A percentile compares a stretch with the other conserved stretches of the same genome.
phyloP scores from a whole-genome alignment of 2,113 vertebrate genomes.

The Regulus satrapa region DNA sequence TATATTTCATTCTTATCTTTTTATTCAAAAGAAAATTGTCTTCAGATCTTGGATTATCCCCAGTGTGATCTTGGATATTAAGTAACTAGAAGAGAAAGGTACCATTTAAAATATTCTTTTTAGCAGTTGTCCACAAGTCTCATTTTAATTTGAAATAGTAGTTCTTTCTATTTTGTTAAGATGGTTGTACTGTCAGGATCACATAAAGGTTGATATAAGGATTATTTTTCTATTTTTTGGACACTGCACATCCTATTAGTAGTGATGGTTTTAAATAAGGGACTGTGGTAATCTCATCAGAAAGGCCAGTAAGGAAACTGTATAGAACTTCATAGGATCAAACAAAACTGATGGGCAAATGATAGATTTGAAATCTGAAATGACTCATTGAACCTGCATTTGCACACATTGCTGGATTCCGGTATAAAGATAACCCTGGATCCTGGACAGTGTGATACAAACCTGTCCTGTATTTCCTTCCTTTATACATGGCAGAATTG shows the following conservation, averaged over 20 bases:
- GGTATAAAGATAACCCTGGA: not conserved
- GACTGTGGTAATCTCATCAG: not conserved
- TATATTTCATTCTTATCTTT: slow-evolving; percentile 67
- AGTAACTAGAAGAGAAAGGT: slow-evolving; percentile 35
- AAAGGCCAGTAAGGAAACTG: not conserved
- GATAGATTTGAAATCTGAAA: not conserved
- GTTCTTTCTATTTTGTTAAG: not conserved
- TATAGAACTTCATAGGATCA: not conserved
- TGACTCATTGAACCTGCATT: accelerated
- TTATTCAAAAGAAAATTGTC: slow-evolving; percentile 58
- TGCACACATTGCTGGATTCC: not conserved
- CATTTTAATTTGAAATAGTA: slow-evolving; percentile 51
- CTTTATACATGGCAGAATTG: not conserved
- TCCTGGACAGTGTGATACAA: not conserved
- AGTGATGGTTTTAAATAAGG: not conserved
- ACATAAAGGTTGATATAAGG: not conserved
- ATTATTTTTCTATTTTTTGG: not conserved
- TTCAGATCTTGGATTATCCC: slow-evolving; percentile 47
- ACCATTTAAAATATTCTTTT: not conserved
- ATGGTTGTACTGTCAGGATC: not conserved
- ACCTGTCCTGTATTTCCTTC: not conserved
- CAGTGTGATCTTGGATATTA: slow-evolving; percentile 45
- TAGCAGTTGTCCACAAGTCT: not conserved
- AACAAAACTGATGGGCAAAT: not conserved
- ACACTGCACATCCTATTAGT: not conserved